These are phyloP conservation scores for Sminthurinus signatus DNA, from an alignment of 1,140 invertebrate species.

Conservation along the genomic window DNA sequence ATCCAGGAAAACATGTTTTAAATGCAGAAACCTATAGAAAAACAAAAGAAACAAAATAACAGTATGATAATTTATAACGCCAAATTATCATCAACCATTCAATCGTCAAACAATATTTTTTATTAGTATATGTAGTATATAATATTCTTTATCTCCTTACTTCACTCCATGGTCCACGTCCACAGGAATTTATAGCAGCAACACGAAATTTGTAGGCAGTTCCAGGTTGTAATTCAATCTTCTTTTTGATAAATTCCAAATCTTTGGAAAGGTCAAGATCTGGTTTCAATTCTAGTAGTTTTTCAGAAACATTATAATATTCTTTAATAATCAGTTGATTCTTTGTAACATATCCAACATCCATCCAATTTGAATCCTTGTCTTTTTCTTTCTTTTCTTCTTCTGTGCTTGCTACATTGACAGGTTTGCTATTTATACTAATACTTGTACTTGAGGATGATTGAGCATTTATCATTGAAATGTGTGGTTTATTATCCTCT, in stretches of 20 bases:
- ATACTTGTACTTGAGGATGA: too few relatives aligned
- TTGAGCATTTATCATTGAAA: too few relatives aligned
- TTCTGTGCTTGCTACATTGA: conserved; percentile 28
- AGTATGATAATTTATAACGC: too few relatives aligned
- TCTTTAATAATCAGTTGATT: neutral
- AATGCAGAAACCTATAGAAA: conserved; percentile 71
- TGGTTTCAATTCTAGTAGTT: neutral
- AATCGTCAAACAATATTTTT: conserved; percentile 8
- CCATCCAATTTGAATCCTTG: conserved; percentile 50
- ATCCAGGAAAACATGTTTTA: conserved; percentile 85
- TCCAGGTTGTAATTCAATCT: conserved; percentile 77
- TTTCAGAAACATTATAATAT: conserved; percentile 28
- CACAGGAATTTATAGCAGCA: conserved; percentile 89
- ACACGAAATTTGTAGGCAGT: conserved; percentile 96
- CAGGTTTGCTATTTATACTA: too few relatives aligned
- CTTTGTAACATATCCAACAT: neutral
- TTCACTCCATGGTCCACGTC: conserved; percentile 88
- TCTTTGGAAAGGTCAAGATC: neutral
- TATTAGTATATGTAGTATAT: neutral
- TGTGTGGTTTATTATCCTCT: too few relatives aligned
- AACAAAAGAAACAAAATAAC: neutral
- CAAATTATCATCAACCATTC: too few relatives aligned
- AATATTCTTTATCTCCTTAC: conserved; percentile 47
- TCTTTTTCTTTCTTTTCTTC: conserved; percentile 52
- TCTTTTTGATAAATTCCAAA: conserved; percentile 47